Conservation (phyloP, 2,113 vertebrate species). For the Emydura subglobosa region DNA sequence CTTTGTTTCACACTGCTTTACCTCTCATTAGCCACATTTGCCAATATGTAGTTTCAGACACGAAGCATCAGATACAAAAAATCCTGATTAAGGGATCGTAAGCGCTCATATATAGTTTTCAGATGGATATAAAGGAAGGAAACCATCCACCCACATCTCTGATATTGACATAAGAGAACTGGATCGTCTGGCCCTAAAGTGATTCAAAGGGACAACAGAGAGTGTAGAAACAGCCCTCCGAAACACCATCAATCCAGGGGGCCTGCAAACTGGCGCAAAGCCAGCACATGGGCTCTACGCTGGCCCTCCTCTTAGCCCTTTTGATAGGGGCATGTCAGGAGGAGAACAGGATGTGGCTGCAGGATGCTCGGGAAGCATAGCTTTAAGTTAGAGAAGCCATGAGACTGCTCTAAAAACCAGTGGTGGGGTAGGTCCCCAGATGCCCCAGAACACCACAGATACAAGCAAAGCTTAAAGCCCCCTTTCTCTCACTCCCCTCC, state of each 20-base stretch:
- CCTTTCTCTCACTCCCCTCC: not conserved
- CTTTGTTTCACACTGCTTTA: not conserved
- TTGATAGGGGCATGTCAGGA: not conserved
- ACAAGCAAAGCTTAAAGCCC: not conserved
- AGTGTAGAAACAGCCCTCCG: not conserved
- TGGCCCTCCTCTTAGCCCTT: not conserved
- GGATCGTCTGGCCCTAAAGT: not conserved
- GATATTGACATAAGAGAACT: not conserved
- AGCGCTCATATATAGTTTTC: not conserved
- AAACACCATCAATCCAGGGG: not conserved
- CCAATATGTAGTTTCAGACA: not conserved
- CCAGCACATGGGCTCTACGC: not conserved
- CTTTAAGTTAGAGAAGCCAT: not conserved
- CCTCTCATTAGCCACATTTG: rapidly evolving
- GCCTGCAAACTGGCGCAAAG: not conserved
- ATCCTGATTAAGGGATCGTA: not conserved
- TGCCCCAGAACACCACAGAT: not conserved
- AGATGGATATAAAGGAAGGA: not conserved
- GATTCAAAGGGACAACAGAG: not conserved
- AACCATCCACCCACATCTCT: not conserved
- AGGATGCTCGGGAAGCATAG: not conserved
- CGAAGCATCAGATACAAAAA: not conserved
- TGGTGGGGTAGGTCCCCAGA: not conserved
- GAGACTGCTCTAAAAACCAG: not conserved
- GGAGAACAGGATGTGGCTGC: not conserved